Percentiles rank a stretch among this genome's conserved stretches.
These are phyloP conservation scores for Sebastes baramenuke DNA, from an alignment of 2,797 vertebrate species.

Conservation along the genomic window DNA sequence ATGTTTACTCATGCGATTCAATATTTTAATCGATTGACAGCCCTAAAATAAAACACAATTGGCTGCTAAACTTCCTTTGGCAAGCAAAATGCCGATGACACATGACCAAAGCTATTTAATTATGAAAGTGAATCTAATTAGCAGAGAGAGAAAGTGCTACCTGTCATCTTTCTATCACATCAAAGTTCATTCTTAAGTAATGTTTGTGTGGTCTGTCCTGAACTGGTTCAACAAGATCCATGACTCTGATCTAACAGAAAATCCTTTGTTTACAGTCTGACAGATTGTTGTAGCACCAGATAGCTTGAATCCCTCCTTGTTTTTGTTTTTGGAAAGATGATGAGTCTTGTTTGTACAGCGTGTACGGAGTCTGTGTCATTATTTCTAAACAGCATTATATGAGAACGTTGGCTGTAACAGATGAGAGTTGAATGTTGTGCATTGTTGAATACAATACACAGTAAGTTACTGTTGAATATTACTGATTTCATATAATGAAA, in stretches of 20 bases:
- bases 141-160: neutral
- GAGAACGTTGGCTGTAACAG: neutral
- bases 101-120: neutral
- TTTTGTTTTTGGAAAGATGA: conserved; percentile 1
- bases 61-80: neutral
- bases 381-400: neutral
- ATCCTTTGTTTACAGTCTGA: conserved; percentile 9
- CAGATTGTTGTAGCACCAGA: neutral
- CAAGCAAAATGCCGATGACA: neutral
- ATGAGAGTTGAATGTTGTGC: neutral
- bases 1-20: too few relatives aligned
- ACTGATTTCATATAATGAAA: neutral
- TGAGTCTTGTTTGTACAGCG: neutral
- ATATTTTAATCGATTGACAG: too few relatives aligned
- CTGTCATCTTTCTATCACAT: neutral
- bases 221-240: conserved; percentile 15
- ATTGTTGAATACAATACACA: neutral
- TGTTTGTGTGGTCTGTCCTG: neutral
- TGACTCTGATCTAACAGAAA: neutral
- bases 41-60: neutral
- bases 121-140: neutral
- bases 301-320: neutral
- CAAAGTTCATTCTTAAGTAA: neutral
- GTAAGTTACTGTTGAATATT: neutral
- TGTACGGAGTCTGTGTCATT: neutral